Evolutionary conservation across 2,113 vertebrate genomes (phyloP).

Genomic region (Thryonomys swinderianus): DNA sequence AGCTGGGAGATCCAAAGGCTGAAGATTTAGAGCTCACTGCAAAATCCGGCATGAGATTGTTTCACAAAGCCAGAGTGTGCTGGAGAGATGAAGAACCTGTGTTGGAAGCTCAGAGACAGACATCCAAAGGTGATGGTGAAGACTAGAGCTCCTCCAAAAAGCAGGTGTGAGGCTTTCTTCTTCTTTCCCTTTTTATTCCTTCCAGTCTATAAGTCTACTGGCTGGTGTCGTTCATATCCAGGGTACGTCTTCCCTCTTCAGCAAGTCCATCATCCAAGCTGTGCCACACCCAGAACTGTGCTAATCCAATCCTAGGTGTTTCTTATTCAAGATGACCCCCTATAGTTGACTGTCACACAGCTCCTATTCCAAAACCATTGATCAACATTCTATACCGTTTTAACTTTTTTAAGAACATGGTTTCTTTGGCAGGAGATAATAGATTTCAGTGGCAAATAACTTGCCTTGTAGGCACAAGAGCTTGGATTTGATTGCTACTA

Average conservation of each 20-base stretch:
- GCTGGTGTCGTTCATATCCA: background rate
- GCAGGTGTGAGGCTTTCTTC: no score
- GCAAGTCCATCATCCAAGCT: background rate
- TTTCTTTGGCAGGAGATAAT: background rate
- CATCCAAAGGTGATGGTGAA: background rate
- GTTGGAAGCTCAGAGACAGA: background rate
- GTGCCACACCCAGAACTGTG: background rate
- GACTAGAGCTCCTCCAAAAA: background rate
- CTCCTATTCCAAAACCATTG: background rate
- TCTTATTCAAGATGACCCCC: background rate
- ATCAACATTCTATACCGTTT: background rate
- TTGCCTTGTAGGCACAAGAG: background rate
- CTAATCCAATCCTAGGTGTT: background rate
- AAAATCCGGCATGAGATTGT: background rate
- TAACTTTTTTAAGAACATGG: background rate
- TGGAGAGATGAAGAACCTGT: no score
- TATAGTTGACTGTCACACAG: background rate
- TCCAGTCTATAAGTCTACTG: background rate
- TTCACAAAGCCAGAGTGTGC: background rate
- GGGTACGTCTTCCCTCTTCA: background rate
- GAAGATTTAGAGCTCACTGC: background rate
- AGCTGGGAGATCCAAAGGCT: background rate
- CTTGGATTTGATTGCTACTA: background rate
- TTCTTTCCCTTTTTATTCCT: background rate
- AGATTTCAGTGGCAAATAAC: background rate